phyloP scores from a whole-genome alignment of 2,888 invertebrate species.

The Spodoptera picta region DNA sequence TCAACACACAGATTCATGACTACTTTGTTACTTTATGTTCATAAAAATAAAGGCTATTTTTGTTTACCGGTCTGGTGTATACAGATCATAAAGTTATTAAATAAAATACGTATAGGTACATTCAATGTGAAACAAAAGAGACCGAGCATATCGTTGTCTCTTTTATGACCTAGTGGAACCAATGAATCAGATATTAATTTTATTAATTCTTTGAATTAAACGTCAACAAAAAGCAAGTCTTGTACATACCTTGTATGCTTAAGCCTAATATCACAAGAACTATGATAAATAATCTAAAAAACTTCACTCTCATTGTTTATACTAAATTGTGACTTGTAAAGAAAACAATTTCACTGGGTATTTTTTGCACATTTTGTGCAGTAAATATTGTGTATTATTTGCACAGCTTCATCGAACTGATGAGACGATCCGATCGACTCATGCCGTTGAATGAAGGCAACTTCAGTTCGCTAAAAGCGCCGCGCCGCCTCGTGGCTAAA shows the following conservation, averaged over 20 bases:
- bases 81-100: constrained; percentile 2
- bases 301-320: constrained; percentile 47
- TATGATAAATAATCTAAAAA: constrained; percentile 37
- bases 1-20: no score
- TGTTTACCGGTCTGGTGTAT: no score
- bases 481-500: constrained; percentile 37
- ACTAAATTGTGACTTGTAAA: constrained; percentile 1
- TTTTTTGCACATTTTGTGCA: constrained; percentile 36
- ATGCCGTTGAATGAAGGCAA: constrained; percentile 28
- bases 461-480: constrained; percentile 39
- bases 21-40: no score
- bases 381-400: constrained; percentile 33
- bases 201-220: constrained; percentile 7
- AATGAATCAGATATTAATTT: constrained; percentile 30
- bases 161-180: constrained; percentile 3
- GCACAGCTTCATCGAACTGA: constrained; percentile 41
- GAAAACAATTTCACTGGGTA: constrained; percentile 11
- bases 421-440: constrained; percentile 38
- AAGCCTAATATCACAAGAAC: constrained; percentile 46
- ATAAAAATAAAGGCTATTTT: no score
- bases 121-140: constrained; percentile 19
- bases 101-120: no score
- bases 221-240: constrained; percentile 20
- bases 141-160: constrained; percentile 1
- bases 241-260: constrained; percentile 53